Conservation (phyloP, 2,113 vertebrate genomes). For the Dicerorhinus sumatrensis region DNA sequence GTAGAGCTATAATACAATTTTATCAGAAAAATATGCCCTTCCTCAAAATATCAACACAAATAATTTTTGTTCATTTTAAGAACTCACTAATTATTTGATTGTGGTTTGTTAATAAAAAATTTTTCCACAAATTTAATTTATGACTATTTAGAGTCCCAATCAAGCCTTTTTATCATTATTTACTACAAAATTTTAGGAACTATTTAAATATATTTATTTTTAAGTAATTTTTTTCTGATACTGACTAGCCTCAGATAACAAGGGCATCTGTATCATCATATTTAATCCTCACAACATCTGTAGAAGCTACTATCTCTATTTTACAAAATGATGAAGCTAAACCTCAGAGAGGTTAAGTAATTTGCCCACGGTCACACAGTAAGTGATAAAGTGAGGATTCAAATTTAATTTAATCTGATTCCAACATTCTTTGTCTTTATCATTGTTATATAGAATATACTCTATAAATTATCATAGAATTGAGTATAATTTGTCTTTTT, state of each 20-base stretch:
- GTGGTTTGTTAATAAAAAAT: conserved; percentile 14
- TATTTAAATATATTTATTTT: background rate
- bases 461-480: background rate
- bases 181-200: background rate
- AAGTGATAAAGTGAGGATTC: conserved; percentile 10
- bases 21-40: background rate
- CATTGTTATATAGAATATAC: background rate
- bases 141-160: background rate
- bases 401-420: background rate
- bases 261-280: background rate
- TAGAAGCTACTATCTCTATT: background rate
- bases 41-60: background rate
- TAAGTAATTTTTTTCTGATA: background rate
- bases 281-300: background rate
- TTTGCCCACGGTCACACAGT: background rate
- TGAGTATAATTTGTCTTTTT: background rate
- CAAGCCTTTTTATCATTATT: background rate
- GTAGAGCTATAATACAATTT: background rate
- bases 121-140: background rate
- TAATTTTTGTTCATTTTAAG: conserved; percentile 29
- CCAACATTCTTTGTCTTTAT: background rate
- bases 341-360: background rate
- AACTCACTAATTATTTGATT: background rate
- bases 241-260: background rate
- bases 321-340: background rate